Conservation (phyloP, 2,888 invertebrate genomes). For the Aspidiotus rigidus region DNA sequence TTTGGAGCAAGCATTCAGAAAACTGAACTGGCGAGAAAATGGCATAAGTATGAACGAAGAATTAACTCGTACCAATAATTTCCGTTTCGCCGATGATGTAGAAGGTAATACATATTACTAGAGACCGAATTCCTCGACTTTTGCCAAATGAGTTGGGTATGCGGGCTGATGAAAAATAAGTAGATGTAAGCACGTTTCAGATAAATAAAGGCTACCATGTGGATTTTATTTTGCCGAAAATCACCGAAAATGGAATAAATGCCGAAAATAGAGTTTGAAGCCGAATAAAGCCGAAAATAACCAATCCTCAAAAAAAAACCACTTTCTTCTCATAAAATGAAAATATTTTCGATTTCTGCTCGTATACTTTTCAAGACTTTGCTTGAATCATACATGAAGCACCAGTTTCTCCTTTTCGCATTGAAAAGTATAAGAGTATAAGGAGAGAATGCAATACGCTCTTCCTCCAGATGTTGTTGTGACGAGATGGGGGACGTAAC, state of each 20-base stretch:
- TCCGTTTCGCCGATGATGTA: too few species aligned
- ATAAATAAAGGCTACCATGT: background rate
- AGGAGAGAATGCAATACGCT: too few species aligned
- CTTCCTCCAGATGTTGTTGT: background rate
- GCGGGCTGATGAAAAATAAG: background rate
- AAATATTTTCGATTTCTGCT: background rate
- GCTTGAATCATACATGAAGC: background rate
- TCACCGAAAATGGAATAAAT: background rate
- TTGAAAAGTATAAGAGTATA: too few species aligned
- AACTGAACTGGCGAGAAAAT: background rate
- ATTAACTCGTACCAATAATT: too few species aligned
- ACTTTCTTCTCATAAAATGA: background rate
- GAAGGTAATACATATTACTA: too few species aligned
- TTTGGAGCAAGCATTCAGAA: background rate
- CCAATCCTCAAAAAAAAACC: background rate
- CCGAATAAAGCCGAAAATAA: background rate
- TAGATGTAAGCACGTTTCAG: background rate
- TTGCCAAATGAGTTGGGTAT: background rate
- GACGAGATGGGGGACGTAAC: background rate
- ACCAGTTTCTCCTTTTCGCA: too few species aligned
- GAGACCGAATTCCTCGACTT: background rate
- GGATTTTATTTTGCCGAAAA: background rate
- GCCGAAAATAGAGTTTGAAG: background rate
- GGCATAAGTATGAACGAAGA: background rate
- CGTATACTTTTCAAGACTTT: background rate